A percentile compares a stretch with the other conserved stretches of the same genome.
Conservation (phyloP, 2,113 vertebrate species). For the Arothron firmamentum region DNA sequence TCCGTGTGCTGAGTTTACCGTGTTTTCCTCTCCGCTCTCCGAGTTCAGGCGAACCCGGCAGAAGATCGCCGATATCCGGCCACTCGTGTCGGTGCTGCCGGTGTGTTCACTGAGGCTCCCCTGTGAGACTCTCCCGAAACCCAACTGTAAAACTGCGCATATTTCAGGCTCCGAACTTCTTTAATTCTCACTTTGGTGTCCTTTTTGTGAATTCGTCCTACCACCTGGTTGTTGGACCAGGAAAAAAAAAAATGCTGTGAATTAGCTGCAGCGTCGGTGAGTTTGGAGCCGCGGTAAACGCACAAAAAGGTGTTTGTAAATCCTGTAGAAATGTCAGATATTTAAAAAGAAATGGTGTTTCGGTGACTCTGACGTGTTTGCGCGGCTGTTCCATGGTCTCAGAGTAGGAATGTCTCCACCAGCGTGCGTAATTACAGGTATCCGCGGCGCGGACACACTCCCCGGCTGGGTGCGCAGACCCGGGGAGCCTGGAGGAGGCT, state of each 20-base stretch:
- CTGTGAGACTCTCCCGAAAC: constrained; percentile 2
- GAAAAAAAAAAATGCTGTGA: background rate
- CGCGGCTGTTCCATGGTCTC: background rate
- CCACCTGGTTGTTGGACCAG: constrained; percentile 15
- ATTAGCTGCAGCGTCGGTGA: constrained; percentile 27
- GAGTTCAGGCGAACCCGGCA: constrained; percentile 21
- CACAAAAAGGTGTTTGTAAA: constrained; percentile 2
- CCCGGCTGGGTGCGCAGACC: constrained; percentile 24
- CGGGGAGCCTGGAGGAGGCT: background rate
- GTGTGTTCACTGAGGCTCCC: constrained; percentile 1
- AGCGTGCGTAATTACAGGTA: constrained; percentile 48
- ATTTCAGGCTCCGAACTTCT: constrained; percentile 1
- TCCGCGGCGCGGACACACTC: constrained; percentile 40
- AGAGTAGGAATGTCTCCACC: no score
- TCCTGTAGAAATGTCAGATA: background rate
- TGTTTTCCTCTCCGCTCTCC: background rate
- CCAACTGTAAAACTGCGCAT: constrained; percentile 34
- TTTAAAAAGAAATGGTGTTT: background rate
- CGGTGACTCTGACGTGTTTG: background rate
- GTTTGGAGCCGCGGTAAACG: constrained; percentile 23
- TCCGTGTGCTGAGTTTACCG: constrained; percentile 36
- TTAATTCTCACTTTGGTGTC: background rate
- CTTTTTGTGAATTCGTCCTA: background rate
- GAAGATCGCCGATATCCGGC: background rate
- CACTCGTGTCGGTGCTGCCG: background rate